Conservation (phyloP, 1,140 invertebrate genomes). For the Globodera ellingtonae region DNA sequence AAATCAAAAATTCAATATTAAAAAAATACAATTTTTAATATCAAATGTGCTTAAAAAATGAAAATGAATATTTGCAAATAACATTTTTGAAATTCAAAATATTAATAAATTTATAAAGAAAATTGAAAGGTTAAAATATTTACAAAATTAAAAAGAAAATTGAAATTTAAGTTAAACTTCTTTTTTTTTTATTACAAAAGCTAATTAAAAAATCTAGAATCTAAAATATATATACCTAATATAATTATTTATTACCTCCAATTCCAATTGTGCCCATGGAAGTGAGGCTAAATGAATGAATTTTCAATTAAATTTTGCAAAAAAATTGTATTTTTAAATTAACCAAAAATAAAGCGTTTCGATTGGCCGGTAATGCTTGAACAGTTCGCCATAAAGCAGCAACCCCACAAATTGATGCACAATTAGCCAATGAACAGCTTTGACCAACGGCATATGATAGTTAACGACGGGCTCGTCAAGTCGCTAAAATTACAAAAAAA, state of each 20-base stretch:
- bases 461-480: neutral
- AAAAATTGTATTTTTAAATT: constrained; percentile 7
- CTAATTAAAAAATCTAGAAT: too few relatives aligned
- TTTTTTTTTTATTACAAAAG: too few relatives aligned
- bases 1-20: too few relatives aligned
- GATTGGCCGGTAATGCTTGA: constrained; percentile 18
- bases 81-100: too few relatives aligned
- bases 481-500: neutral
- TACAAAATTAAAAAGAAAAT: too few relatives aligned
- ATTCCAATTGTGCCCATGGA: constrained; percentile 29
- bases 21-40: too few relatives aligned
- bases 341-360: constrained; percentile 25
- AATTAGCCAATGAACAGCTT: constrained; percentile 6
- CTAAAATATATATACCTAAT: too few relatives aligned
- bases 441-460: constrained; percentile 17
- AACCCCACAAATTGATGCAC: constrained; percentile 21
- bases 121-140: too few relatives aligned
- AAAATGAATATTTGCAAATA: too few relatives aligned
- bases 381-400: constrained; percentile 13
- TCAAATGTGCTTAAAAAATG: too few relatives aligned
- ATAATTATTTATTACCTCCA: neutral
- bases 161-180: too few relatives aligned
- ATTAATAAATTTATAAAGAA: too few relatives aligned
- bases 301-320: neutral
- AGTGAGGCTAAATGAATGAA: constrained; percentile 6